Percentiles rank a stretch among this genome's conserved stretches.
Conservation (phyloP, 1,140 invertebrate genomes). For the Scaptomyza pallida region DNA sequence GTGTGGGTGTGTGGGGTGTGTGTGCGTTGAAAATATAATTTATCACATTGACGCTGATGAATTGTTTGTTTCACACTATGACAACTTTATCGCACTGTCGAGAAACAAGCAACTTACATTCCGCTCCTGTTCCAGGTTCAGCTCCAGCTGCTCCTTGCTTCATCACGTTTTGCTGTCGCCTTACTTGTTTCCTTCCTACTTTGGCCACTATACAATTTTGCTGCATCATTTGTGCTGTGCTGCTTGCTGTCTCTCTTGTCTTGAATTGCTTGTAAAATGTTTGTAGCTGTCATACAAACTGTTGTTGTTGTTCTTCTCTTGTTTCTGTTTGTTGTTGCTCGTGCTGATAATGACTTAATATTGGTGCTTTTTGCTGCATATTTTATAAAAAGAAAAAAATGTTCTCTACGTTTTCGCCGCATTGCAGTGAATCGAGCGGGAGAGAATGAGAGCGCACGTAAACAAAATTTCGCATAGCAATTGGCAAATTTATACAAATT, state of each 20-base stretch:
- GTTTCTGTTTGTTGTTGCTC: constrained; percentile 28
- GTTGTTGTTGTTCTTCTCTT: constrained; percentile 19
- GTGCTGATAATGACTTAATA: constrained; percentile 72
- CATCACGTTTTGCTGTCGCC: constrained; percentile 15
- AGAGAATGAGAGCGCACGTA: neutral
- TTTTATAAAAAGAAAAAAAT: constrained; percentile 60
- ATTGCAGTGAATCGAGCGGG: constrained; percentile 34
- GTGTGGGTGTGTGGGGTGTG: too few relatives aligned
- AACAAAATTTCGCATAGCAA: constrained; percentile 36
- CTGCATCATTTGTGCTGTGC: constrained; percentile 51
- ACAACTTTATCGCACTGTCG: constrained; percentile 70
- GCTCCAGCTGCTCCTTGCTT: neutral
- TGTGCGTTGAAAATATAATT: constrained; percentile 68
- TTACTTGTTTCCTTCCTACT: neutral
- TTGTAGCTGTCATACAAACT: constrained; percentile 71
- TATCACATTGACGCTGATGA: constrained; percentile 81
- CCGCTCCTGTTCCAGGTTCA: neutral
- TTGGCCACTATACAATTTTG: constrained; percentile 28
- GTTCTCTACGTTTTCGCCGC: constrained; percentile 48
- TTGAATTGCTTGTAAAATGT: constrained; percentile 79
- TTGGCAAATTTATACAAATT: constrained; percentile 45
- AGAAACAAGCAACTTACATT: neutral
- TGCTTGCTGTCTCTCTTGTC: constrained; percentile 51
- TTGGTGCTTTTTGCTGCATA: constrained; percentile 52
- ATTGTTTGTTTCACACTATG: constrained; percentile 78